Evolutionary conservation across 2,113 vertebrate species (phyloP), one percentile per base, ranked within the genome.

Genomic region (Peromyscus polionotus): DNA sequence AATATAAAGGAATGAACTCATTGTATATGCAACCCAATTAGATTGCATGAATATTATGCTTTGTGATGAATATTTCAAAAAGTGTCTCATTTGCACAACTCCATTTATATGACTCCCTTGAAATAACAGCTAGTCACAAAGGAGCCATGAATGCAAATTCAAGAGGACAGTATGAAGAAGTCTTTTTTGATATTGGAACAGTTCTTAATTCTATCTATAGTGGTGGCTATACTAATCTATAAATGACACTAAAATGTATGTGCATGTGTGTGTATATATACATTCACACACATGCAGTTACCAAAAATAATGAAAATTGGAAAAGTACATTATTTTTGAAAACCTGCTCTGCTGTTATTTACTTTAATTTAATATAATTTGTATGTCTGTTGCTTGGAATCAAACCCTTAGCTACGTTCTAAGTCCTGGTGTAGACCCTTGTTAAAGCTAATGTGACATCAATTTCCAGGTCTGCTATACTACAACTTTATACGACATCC

Each of bases 241-340:
- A 59, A 31, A 68, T 13, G 54, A 17, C 11, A 88, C 14, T 80
- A 77, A 26, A 90, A 54, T 77, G 24, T 16, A 89, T 42, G 61
- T 85, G 45, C 83, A 42, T n/a, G 12, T 42, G n/a, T 42, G 20
- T 90, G 11, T 28, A 63, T 57, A 67, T 16, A 87, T 11, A 93
- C 2, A 77, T n/a, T 77, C 4, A 93, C 9, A 79, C 20, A 94
- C 65, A 91, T 26, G 1, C 31, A 91, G 28, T 68, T 93, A 57
- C 11, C 5, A 88, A 97, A 97, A 88, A 84, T 63, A 8, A 63
- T 80, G 31, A 93, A 88, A 97, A 93, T 10, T 95, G 59, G 68
- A 88, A 85, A 88, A 76, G 2, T 83, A 16, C 17, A 63, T 48
- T 88, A 24, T 54, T 75, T 68, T 61, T 33, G 51, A 51, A 75